phyloP scores from a whole-genome alignment of 2,888 invertebrate species.

The Masnerella sp. region DNA sequence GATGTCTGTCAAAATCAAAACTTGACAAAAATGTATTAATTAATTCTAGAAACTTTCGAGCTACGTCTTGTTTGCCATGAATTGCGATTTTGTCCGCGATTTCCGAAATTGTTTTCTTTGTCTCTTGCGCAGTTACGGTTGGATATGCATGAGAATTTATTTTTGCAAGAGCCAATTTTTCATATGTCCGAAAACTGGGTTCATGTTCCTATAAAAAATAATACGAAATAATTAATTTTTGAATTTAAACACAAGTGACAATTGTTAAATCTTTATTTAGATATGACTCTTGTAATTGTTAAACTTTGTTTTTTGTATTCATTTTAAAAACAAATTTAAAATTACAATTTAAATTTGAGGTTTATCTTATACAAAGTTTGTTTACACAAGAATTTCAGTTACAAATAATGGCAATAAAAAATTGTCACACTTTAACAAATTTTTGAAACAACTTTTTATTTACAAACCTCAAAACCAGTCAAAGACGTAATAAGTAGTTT shows the following conservation, averaged over 20 bases:
- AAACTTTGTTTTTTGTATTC: no score
- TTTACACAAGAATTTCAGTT: no score
- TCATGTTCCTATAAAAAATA: slow-evolving; percentile 63
- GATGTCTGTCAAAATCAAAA: slow-evolving; percentile 74
- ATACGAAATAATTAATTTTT: no score
- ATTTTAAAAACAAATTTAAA: no score
- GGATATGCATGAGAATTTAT: slow-evolving; percentile 78
- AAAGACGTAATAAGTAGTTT: slow-evolving; percentile 72
- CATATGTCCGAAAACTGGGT: slow-evolving; percentile 75
- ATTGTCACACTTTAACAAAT: no score
- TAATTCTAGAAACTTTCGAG: slow-evolving; percentile 76
- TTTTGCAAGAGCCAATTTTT: slow-evolving; percentile 76
- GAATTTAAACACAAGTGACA: no score
- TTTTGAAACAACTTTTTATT: no score
- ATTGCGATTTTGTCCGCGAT: slow-evolving; percentile 77
- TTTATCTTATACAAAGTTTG: no score
- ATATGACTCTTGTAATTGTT: no score
- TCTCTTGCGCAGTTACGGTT: slow-evolving; percentile 77
- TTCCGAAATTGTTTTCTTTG: slow-evolving; percentile 77
- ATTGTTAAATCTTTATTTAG: no score
- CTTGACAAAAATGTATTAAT: slow-evolving; percentile 71
- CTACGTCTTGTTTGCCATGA: slow-evolving; percentile 78
- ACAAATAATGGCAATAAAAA: no score
- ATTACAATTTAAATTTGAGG: no score
- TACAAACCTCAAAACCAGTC: slow-evolving; percentile 73